Evolutionary conservation across 2,797 vertebrate species (phyloP).

Genomic region (Phoeniculus purpureus): DNA sequence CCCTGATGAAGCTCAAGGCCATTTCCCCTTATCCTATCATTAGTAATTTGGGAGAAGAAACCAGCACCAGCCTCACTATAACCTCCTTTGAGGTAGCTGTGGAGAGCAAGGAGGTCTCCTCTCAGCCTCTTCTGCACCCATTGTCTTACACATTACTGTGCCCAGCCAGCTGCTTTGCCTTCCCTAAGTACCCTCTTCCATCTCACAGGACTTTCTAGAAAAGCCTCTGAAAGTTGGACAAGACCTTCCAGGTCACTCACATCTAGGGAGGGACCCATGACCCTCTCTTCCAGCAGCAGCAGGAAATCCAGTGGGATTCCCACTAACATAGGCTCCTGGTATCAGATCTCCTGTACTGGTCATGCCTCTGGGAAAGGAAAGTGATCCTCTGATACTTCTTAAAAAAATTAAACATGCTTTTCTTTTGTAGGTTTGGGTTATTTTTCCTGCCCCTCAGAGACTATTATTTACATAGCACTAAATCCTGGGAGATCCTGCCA

Average conservation of each 20-base stretch:
- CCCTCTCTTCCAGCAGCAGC: neutral
- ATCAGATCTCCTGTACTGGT: accelerated
- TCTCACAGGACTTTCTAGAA: neutral
- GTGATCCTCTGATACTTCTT: neutral
- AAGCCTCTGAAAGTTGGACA: neutral
- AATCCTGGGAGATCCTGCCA: neutral
- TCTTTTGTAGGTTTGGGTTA: neutral
- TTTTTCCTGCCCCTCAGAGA: neutral
- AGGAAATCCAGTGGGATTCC: neutral
- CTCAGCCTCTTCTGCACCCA: too few relatives aligned
- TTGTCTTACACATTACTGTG: too few relatives aligned
- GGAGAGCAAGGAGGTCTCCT: too few relatives aligned
- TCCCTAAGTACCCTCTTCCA: too few relatives aligned
- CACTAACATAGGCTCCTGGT: neutral
- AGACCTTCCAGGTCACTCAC: neutral
- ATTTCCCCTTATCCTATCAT: too few relatives aligned
- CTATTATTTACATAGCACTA: neutral
- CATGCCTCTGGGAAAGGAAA: neutral
- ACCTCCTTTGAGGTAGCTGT: too few relatives aligned
- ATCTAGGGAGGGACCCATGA: too few relatives aligned
- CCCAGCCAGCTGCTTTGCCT: too few relatives aligned
- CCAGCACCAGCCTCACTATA: too few relatives aligned
- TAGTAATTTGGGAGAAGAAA: too few relatives aligned
- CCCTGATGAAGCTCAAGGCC: too few relatives aligned
- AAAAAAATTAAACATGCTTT: neutral